phyloP scores from a whole-genome alignment of 2,888 invertebrate genomes.

The Onchidella celtica region DNA sequence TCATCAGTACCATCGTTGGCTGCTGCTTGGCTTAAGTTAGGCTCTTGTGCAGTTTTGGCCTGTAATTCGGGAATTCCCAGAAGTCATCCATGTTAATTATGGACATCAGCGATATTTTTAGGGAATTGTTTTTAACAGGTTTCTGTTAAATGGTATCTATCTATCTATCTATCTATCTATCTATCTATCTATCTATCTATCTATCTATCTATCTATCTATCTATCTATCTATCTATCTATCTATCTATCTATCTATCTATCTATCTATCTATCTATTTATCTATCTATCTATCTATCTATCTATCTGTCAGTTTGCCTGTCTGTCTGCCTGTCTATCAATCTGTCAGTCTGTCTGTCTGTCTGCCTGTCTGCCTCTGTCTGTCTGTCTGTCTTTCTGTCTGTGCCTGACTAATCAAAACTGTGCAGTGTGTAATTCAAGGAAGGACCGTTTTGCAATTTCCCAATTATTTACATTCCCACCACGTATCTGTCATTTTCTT shows the following conservation, averaged over 20 bases:
- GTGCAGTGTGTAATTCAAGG: no score
- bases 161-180: neutral
- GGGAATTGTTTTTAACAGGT: no score
- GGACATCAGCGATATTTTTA: no score
- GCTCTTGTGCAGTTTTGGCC: no score
- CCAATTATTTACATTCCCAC: no score
- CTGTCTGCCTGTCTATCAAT: constrained; percentile 10
- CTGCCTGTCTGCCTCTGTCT: neutral
- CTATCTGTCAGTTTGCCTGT: neutral
- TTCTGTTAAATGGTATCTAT: neutral
- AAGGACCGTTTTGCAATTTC: no score
- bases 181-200: neutral
- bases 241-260: neutral
- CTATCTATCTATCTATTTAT: neutral
- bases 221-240: neutral
- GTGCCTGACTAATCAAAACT: no score
- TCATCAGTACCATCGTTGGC: no score
- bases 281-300: neutral
- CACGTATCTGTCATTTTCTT: no score
- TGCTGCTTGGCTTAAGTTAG: no score
- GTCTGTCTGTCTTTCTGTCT: neutral
- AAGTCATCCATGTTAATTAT: no score
- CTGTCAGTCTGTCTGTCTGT: neutral
- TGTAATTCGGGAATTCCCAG: no score
- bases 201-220: neutral